These are phyloP conservation scores for Drosophila atroscutellata DNA, from an alignment of 2,888 invertebrate genomes.

Conservation along the genomic window DNA sequence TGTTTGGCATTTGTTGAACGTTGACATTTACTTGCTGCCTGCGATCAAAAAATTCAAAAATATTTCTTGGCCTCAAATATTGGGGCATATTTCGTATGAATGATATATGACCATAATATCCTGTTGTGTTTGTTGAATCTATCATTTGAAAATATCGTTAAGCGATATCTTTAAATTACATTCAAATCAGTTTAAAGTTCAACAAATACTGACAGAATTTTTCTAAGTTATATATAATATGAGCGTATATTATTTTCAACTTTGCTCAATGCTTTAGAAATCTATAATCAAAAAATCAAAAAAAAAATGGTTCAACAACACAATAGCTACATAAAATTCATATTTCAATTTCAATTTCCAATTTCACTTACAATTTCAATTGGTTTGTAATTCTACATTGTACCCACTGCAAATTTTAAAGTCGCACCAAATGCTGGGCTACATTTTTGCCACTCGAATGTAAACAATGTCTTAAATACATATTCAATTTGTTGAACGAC, in stretches of 20 bases:
- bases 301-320: not conserved
- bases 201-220: not conserved
- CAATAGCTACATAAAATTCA: not conserved
- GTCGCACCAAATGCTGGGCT: conserved; percentile 23
- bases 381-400: not conserved
- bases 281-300: fast-evolving
- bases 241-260: not conserved
- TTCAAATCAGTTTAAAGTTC: not conserved
- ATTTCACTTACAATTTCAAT: not conserved
- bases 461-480: conserved; percentile 42
- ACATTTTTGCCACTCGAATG: conserved; percentile 21
- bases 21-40: conserved; percentile 21
- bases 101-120: conserved; percentile 8
- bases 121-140: not conserved
- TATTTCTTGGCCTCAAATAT: not conserved
- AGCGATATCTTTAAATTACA: no score
- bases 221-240: not conserved
- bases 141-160: not conserved
- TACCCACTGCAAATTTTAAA: conserved; percentile 1
- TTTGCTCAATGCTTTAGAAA: not conserved
- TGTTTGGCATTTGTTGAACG: conserved; percentile 47
- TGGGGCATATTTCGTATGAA: conserved; percentile 31
- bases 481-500: conserved; percentile 65
- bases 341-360: not conserved
- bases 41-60: no score